Evolutionary conservation across 2,888 invertebrate genomes (phyloP).

Genomic region (Apocheima hispidaria): DNA sequence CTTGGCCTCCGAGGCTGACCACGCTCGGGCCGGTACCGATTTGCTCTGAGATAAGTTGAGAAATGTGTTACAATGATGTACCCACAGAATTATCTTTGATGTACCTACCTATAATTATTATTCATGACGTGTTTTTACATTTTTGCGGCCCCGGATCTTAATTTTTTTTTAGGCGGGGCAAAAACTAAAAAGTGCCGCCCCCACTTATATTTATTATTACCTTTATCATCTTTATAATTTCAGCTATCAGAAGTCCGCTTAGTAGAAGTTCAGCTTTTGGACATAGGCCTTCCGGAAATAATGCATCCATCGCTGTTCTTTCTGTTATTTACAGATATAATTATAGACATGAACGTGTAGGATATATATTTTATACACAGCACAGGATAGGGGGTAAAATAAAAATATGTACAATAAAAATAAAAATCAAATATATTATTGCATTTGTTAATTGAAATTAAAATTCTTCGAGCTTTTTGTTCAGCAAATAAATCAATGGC

Average conservation of each 20-base stretch:
- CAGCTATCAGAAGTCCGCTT: no score
- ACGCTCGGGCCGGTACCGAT: no score
- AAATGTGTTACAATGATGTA: no score
- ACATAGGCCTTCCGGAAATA: background rate
- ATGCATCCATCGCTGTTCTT: background rate
- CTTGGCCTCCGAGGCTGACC: no score
- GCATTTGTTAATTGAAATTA: constrained; percentile 35
- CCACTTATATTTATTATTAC: constrained; percentile 25
- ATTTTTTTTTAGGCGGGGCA: constrained; percentile 6
- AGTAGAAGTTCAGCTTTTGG: no score
- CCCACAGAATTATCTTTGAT: no score
- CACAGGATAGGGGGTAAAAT: no score
- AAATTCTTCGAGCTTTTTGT: constrained; percentile 42
- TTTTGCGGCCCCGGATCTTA: background rate
- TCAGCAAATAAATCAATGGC: constrained; percentile 38
- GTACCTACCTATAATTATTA: no score
- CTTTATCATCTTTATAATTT: no score
- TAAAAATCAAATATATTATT: background rate
- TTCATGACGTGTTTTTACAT: no score
- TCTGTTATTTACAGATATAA: background rate
- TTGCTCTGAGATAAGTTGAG: no score
- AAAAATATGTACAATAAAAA: background rate
- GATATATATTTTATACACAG: no score
- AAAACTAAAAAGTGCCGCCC: constrained; percentile 20
- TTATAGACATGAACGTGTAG: background rate